A percentile compares a stretch with the other conserved stretches of the same genome.
phyloP scores from a whole-genome alignment of 2,888 invertebrate species.

The Melieria omissa region DNA sequence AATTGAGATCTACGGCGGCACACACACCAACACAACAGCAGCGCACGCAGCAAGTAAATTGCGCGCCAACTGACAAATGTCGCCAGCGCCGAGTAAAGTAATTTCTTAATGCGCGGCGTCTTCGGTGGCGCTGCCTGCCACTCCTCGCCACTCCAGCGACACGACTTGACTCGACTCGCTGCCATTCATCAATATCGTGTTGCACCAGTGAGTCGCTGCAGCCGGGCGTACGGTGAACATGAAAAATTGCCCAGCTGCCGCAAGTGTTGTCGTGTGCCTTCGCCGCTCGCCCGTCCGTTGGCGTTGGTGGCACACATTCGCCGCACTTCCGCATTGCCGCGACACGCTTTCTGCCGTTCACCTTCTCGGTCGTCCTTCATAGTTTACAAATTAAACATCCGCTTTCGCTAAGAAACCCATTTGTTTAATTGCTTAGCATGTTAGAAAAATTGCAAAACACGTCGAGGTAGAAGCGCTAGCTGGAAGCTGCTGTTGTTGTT shows the following conservation, averaged over 20 bases:
- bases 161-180: too few species aligned
- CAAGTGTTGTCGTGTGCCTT: conserved; percentile 19
- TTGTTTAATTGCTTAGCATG: conserved; percentile 58
- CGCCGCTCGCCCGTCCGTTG: background rate
- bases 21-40: too few species aligned
- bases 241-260: too few species aligned
- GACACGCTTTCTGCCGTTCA: conserved; percentile 49
- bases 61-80: conserved; percentile 5
- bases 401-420: conserved; percentile 51
- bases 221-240: too few species aligned
- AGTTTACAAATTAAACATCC: conserved; percentile 33
- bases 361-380: conserved; percentile 49
- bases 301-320: conserved; percentile 55
- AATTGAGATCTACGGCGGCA: conserved; percentile 59
- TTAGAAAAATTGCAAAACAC: conserved; percentile 13
- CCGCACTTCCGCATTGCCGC: conserved; percentile 50
- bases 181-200: too few species aligned
- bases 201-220: too few species aligned
- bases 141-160: background rate
- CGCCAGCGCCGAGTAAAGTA: background rate
- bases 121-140: too few species aligned
- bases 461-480: background rate
- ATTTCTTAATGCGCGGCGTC: too few species aligned
- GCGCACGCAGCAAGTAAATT: background rate
- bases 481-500: background rate